Base-by-base conservation (phyloP, 2,888 invertebrate species). In the Cosmopolites sordidus region DNA sequence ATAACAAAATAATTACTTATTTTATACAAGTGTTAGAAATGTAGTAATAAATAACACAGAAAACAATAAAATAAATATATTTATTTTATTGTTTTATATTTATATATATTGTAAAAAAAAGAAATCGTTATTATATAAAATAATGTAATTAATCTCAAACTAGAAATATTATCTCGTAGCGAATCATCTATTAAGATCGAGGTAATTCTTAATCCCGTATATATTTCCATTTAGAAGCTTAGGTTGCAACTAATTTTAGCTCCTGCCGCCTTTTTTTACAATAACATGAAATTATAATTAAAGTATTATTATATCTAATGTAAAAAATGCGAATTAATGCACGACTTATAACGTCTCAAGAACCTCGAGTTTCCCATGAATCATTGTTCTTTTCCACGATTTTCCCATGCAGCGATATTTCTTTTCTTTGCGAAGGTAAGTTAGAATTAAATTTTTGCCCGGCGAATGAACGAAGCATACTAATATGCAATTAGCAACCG, bases 281-380 rank as follows among this genome's bases (percentile, higher is more conserved):
- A 54, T 54, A 49, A 54, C 50, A 48, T 44, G 41, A 50, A 49
- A 54, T 54, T 54, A 54, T 39, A 54, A 54, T 54, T 37, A 48
- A 15, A 39, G 41, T 30, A 30, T 48, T 50, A 54, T 54, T 49
- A 54, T 33, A 46, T 50, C 49, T 50, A 54, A 54, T 46, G 45
- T 45, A 54, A 54, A 22, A 33, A 41, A 54, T 44, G 42, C 29
- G 46, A 54, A 50, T 54, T 54, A 54, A 54, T 49, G 46, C 43
- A 42, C 41, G 44, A 46, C 41, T 53, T 39, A 48, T 44, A 53
- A 43, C 43, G 48, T 48, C 48, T 43, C 47, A 48, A 48, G 27
- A 50, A 48, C 50, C 54, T 46, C 41, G 55, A 50, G 37, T 55
- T 55, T 55, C 55, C 48, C 55, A 55, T 55, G 55, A 55, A 51